Evolutionary conservation across 1,140 invertebrate species (phyloP), one percentile per base, ranked within the genome.

Genomic region (Panonychus citri): DNA sequence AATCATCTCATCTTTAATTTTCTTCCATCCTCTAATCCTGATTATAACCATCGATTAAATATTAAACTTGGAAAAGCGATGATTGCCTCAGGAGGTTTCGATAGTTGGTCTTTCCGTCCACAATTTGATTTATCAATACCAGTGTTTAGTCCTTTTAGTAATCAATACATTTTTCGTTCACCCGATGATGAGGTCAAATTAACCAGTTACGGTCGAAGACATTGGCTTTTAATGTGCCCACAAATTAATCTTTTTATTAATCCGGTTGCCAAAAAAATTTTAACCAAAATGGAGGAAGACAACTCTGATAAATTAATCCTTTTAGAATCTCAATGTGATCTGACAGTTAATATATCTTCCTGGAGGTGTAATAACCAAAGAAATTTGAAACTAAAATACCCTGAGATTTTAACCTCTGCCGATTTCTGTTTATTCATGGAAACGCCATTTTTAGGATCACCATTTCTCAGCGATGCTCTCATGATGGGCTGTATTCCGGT

Each of bases 1-100:
- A 93, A 93, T 72, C 86, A 91, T 70, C 67, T 93, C 24, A 75
- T 93, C 60, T 89, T 90, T 64, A 88, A 85, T 62, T 82, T 90
- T 79, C 67, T 89, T 27, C 75, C 83, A 10, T 83, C 83, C 34
- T 72, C 70, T 51, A 68, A 76, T 48, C 82, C 82, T 3, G 76
- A 81, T 58, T 85, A 77, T 64, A 80, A 78, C 63, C 74, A 78
- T 19, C 73, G 81, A 15, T 65, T 87, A 19, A 80, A 84, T 62
- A 74, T 85, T 27, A 69, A 76, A 40, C 72, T 80, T 15, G 81
- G 67, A 7, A 55, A 63, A 49, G 83, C 86, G 1, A 77, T 91
- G 63, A 75, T 90, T 60, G 83, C 84, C 59, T 85, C 83, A 12
- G 81, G 81, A 40, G 83, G 83, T 28, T 86, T 89, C 65, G 78